These are phyloP conservation scores for Sandelia bainsii DNA, from an alignment of 2,797 vertebrate genomes.

Conservation along the genomic window DNA sequence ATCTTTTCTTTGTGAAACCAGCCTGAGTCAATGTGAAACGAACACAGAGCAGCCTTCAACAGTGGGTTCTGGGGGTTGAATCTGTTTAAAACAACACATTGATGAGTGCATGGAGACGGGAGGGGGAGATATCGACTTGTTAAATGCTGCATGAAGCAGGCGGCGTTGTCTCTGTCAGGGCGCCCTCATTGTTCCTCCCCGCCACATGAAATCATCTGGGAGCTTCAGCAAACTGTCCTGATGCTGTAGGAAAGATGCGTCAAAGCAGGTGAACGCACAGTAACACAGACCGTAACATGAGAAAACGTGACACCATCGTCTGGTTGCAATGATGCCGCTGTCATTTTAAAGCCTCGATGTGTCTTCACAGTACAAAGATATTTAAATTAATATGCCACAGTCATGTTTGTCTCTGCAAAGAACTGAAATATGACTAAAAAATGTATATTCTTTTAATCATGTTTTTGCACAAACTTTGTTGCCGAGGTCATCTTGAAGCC, in stretches of 20 bases:
- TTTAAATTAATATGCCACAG: conserved; percentile 3
- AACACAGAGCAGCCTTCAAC: conserved; percentile 39
- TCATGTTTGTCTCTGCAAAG: conserved; percentile 7
- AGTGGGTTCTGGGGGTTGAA: not conserved
- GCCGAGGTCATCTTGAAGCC: conserved; percentile 1
- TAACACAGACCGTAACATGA: not conserved
- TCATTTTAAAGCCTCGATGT: conserved; percentile 15
- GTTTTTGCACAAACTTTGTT: conserved; percentile 33
- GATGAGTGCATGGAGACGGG: not conserved
- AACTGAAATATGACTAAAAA: conserved; percentile 18
- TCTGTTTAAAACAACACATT: conserved; percentile 37
- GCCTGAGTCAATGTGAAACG: not conserved
- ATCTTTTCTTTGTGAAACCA: not conserved
- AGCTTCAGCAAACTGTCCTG: conserved; percentile 40
- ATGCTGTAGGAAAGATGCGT: conserved; percentile 17
- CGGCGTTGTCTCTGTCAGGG: conserved; percentile 30
- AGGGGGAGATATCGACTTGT: conserved; percentile 52
- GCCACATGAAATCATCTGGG: conserved; percentile 24
- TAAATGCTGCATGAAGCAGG: conserved; percentile 74
- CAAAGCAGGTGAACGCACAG: not conserved
- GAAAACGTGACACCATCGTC: not conserved
- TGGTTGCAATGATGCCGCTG: not conserved
- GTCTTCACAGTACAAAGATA: not conserved
- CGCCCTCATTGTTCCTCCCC: conserved; percentile 32
- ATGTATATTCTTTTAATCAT: not conserved